Conservation (phyloP, 2,797 vertebrate genomes). For the Anguilla marmorata region DNA sequence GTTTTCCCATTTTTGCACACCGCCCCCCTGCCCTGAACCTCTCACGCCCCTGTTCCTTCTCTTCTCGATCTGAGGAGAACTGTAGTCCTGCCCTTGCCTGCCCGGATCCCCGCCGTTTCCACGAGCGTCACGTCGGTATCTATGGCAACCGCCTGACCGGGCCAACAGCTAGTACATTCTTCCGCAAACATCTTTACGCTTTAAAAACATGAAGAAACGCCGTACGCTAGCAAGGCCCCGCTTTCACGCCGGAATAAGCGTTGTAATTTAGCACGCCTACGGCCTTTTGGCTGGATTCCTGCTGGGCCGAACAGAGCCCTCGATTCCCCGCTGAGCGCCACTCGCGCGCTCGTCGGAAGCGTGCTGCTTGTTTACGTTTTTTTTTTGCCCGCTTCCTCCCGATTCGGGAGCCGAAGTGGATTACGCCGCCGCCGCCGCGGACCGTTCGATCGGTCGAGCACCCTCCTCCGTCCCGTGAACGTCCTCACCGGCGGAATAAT, state of each 20-base stretch:
- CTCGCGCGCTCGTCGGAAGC: not conserved
- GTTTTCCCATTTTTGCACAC: slow-evolving; percentile 24
- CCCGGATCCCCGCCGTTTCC: slow-evolving; percentile 39
- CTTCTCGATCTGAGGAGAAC: not conserved
- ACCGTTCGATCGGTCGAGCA: not conserved
- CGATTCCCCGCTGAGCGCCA: not conserved
- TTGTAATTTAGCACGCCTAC: slow-evolving; percentile 58
- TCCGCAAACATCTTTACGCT: slow-evolving; percentile 58
- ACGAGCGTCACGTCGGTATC: slow-evolving; percentile 58
- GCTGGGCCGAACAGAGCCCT: slow-evolving; percentile 51
- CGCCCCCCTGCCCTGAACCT: not conserved
- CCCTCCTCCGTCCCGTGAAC: not conserved
- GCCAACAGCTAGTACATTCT: slow-evolving; percentile 42
- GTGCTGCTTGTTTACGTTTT: slow-evolving; percentile 6
- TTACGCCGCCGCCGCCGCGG: not conserved
- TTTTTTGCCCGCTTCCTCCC: not conserved
- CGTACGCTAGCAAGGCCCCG: not conserved
- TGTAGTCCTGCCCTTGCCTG: not conserved
- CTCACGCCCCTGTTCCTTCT: not conserved
- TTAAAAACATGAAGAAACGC: not conserved
- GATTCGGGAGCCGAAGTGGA: not conserved
- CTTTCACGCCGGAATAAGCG: slow-evolving; percentile 35
- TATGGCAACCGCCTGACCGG: slow-evolving; percentile 65
- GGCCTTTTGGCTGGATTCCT: slow-evolving; percentile 46
- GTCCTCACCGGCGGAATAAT: not conserved